Evolutionary conservation across 2,888 invertebrate genomes (phyloP), one percentile per base, ranked within the genome.

Genomic region (Cremastobaeus sp.): DNA sequence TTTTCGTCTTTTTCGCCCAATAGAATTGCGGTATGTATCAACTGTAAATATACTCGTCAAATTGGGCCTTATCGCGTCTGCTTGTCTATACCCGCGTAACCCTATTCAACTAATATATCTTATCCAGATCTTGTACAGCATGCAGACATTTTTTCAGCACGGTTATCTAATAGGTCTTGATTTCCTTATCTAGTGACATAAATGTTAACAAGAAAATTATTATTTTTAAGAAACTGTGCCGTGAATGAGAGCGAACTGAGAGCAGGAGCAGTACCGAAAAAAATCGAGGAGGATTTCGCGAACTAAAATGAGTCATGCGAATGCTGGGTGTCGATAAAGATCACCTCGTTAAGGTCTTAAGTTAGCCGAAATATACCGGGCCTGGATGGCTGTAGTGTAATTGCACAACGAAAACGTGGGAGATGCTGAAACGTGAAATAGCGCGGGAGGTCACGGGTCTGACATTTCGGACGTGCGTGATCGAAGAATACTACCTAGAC

Each of bases 261-360:
- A 59, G 11, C 39, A 32, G 48, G 32, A n/a, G n/a, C n/a, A n/a
- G n/a, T n/a, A n/a, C n/a, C n/a, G n/a, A n/a, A n/a, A n/a, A n/a
- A n/a, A n/a, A 5, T 25, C 43, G 30, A 17, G 17, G 34, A 59
- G 20, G 41, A 45, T 48, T 64, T 65, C 32, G 54, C 69, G 64
- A 68, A 62, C 70, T 76, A 76, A 80, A 84, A 82, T 86, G 84
- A 84, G 79, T 85, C 84, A 84, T 77, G 82, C 66, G 81, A 78
- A 79, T 77, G 78, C 69, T 28, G 77, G 68, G 75, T 39, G 70
- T 37, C 70, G 87, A 87, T 86, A 85, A 78, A 65, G 79, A 86
- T 87, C 87, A 86, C 86, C 86, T 87, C 85, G 86, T 87, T 87
- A 87, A 82, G 82, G 79, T 79, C 76, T 78, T 76, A 76, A 76